Conservation (phyloP, 2,113 vertebrate species). For the Phyllostomus discolor region DNA sequence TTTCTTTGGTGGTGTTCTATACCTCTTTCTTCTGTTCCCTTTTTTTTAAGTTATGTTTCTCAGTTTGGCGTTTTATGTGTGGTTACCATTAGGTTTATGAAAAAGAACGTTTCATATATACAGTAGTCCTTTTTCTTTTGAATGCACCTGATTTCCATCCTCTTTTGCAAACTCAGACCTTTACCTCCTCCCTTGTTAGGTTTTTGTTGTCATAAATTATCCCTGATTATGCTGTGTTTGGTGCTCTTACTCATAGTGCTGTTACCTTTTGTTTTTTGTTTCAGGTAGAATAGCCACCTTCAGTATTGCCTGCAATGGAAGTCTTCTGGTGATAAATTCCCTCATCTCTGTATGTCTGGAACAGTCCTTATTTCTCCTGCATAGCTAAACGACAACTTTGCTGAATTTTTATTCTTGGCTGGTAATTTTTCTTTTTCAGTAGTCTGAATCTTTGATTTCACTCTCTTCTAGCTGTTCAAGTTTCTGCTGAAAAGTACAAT, state of each 20-base stretch:
- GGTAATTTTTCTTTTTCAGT: neutral
- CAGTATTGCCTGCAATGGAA: neutral
- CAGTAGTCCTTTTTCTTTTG: neutral
- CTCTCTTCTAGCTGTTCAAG: neutral
- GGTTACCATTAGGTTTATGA: neutral
- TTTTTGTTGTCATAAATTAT: neutral
- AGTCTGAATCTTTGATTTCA: neutral
- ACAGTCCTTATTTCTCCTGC: neutral
- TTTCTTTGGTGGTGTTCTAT: neutral
- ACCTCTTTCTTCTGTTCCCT: neutral
- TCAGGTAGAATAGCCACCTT: neutral
- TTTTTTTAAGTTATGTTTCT: neutral
- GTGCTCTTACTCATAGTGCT: neutral
- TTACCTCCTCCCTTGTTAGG: neutral
- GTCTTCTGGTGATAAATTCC: neutral
- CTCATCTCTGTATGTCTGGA: neutral
- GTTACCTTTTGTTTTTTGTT: neutral
- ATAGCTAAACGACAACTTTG: neutral
- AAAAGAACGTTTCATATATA: neutral
- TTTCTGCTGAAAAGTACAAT: neutral
- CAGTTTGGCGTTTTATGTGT: neutral
- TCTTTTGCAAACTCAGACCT: neutral
- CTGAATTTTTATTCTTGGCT: neutral
- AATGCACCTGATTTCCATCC: neutral
- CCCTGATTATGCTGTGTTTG: neutral